Conservation (phyloP, 2,888 invertebrate species). For the Agonopterix heracliana region DNA sequence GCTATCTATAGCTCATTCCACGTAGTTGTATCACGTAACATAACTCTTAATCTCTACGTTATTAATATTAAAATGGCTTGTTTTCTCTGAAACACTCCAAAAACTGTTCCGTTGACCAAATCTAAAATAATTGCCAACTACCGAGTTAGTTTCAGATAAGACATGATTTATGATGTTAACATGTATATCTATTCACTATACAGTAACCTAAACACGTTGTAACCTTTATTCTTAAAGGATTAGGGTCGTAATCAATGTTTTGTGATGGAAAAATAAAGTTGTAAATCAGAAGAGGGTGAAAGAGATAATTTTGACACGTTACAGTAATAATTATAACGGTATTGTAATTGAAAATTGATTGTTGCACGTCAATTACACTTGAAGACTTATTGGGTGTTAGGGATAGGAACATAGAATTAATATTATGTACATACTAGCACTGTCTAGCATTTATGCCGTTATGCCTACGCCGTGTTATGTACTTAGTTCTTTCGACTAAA, state of each 20-base stretch:
- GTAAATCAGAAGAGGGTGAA: background rate
- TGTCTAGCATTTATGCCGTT: too few species aligned
- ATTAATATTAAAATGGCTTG: too few species aligned
- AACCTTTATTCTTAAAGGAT: background rate
- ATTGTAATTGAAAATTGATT: constrained; percentile 1
- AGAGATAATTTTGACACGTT: constrained; percentile 1
- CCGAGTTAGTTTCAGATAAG: background rate
- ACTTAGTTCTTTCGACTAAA: too few species aligned
- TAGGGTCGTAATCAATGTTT: background rate
- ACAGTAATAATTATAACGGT: background rate
- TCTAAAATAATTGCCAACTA: constrained; percentile 4
- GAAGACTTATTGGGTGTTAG: too few species aligned
- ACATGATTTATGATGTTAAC: constrained; percentile 2
- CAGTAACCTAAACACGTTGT: too few species aligned
- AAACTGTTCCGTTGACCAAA: background rate
- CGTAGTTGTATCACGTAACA: too few species aligned
- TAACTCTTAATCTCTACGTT: too few species aligned
- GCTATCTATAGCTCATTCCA: too few species aligned
- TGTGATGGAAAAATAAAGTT: background rate
- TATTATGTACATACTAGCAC: too few species aligned
- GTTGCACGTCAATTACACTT: background rate
- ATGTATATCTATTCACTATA: background rate
- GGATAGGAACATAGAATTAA: too few species aligned
- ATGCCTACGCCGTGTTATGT: too few species aligned
- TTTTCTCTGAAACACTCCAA: too few species aligned